Evolutionary conservation across 1,140 invertebrate genomes (phyloP), one percentile per base, ranked within the genome.

Genomic region (Drosophila lowei): DNA sequence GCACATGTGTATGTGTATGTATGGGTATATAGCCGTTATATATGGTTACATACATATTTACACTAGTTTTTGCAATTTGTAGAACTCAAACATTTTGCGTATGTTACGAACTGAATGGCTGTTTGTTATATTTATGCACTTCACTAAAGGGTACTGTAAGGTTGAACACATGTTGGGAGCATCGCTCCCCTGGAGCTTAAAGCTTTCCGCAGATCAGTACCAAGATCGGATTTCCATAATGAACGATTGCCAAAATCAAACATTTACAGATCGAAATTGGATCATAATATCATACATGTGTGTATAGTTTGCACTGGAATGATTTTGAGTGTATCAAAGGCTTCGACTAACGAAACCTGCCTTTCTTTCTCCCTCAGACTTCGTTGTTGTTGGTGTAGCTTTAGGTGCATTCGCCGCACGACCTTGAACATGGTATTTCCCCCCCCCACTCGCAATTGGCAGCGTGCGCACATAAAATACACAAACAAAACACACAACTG

Each of bases 1-100:
- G 8, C 18, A 59, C 81, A 54, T 63, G 16, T 18, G 23, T 64
- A 6, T 25, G 34, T 56, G 28, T 13, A 8, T 28, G 30, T 3
- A 21, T 25, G 30, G 13, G 15, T n/a, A 38, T 34, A 41, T 21
- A 41, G 34, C 34, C 34, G 34, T 38, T 7, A 38, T 21, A 23
- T 15, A 49, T 18, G 13, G 21, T 21, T 47, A 38, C 9, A 54
- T 13, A 21, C 7, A 38, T 25, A 41, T 60, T 38, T 73, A 74
- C 64, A 54, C 64, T 74, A 77, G 72, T 85, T 86, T 78, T 68
- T 34, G 71, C 75, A 71, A 74, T 79, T 83, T 84, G 64, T 75
- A 66, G 61, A 84, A 72, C 48, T 77, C 73, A 77, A 81, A 81
- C 79, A 80, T 80, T 80, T 77, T 81, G 78, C 78, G 78, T 80